A percentile compares a stretch with the other conserved stretches of the same genome.
Evolutionary conservation across 2,888 invertebrate genomes (phyloP).

Genomic region (Gryllus longicercus): DNA sequence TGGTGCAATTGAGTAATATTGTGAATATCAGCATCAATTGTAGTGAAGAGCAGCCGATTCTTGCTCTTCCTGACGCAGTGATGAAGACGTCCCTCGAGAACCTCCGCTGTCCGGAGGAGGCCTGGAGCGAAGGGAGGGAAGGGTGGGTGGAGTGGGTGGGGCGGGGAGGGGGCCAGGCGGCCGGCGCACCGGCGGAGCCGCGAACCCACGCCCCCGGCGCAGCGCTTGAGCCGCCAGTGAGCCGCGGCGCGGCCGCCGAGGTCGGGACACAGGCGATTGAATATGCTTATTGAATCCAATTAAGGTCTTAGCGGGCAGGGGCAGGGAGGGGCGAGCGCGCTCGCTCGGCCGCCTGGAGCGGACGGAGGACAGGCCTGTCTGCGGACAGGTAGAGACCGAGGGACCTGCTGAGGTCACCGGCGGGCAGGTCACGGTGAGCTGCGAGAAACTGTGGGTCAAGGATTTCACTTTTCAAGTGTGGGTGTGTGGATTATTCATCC

Average conservation of each 20-base stretch:
- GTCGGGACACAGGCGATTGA: slow-evolving; percentile 3
- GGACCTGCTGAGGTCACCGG: too few species aligned
- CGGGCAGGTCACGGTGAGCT: too few species aligned
- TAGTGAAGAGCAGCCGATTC: too few species aligned
- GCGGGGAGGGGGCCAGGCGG: background rate
- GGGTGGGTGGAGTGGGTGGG: background rate
- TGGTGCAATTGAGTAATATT: too few species aligned
- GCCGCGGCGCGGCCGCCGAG: slow-evolving; percentile 6
- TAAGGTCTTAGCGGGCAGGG: background rate
- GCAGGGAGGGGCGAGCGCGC: background rate
- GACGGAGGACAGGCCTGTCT: background rate
- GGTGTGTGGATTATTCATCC: too few species aligned
- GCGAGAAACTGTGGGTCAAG: too few species aligned
- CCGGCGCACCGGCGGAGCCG: background rate
- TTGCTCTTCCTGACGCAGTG: too few species aligned
- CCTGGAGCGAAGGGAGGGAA: background rate
- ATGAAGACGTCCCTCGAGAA: too few species aligned
- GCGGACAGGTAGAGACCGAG: background rate
- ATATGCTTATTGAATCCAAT: slow-evolving; percentile 1
- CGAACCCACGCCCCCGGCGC: background rate
- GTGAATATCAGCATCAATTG: too few species aligned
- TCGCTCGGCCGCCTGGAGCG: background rate
- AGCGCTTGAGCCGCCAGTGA: background rate
- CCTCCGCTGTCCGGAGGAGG: background rate
- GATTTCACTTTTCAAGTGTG: too few species aligned